A percentile compares a stretch with the other conserved stretches of the same genome.
Conservation (phyloP, 2,888 invertebrate genomes). For the Andrena marginata region DNA sequence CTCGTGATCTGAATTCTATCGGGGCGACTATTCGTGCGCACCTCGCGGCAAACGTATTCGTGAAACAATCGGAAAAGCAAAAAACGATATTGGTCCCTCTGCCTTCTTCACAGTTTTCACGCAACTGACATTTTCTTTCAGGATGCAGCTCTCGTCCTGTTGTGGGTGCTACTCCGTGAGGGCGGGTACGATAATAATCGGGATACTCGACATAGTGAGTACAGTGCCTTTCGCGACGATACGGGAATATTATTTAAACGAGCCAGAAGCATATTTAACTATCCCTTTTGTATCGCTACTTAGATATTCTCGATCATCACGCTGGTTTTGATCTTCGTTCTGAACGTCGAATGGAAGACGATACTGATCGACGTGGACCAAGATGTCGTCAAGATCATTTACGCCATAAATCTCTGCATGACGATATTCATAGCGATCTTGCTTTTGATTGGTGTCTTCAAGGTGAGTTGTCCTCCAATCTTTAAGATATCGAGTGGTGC, state of each 20-base stretch:
- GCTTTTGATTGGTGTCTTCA: conserved; percentile 90
- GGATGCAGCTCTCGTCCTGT: conserved; percentile 88
- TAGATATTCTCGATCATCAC: conserved; percentile 89
- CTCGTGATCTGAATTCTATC: conserved; percentile 51
- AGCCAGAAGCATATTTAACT: background rate
- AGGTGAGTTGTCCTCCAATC: conserved; percentile 86
- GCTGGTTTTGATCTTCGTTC: conserved; percentile 89
- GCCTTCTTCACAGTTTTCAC: background rate
- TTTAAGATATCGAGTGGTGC: too few relatives aligned
- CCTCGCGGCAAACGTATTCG: background rate
- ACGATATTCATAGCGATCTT: conserved; percentile 93
- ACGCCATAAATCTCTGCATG: conserved; percentile 92
- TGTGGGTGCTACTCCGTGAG: conserved; percentile 91
- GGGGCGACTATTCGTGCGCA: background rate
- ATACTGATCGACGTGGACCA: conserved; percentile 91
- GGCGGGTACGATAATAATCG: conserved; percentile 91
- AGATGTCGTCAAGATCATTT: conserved; percentile 91
- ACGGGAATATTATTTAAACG: background rate
- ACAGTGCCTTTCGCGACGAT: background rate
- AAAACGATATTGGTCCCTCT: too few relatives aligned
- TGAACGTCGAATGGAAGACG: conserved; percentile 90
- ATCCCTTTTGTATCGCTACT: conserved; percentile 40
- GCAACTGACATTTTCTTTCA: conserved; percentile 61
- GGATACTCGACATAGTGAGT: conserved; percentile 90
- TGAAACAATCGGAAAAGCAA: background rate